These are phyloP conservation scores for Neoseiulus cucumeris DNA, from an alignment of 1,140 invertebrate species.

Conservation along the genomic window DNA sequence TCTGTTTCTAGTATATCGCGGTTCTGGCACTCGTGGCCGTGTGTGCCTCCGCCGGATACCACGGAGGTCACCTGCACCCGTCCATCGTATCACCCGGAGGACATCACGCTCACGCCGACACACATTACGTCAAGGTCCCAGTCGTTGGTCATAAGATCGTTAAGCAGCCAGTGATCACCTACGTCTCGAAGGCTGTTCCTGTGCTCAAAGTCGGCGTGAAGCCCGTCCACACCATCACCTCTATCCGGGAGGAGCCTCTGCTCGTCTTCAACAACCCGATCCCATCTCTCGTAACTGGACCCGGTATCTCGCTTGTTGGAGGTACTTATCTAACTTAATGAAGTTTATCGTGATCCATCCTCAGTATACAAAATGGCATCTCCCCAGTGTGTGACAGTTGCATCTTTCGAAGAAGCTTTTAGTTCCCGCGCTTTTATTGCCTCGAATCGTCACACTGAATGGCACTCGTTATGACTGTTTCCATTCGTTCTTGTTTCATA, in stretches of 20 bases:
- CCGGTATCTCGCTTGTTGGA: neutral
- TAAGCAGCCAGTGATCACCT: conserved; percentile 4
- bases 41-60: neutral
- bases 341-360: too few relatives aligned
- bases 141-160: neutral
- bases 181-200: neutral
- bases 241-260: neutral
- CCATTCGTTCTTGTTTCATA: too few relatives aligned
- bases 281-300: neutral
- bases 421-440: too few relatives aligned
- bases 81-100: conserved; percentile 5
- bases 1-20: too few relatives aligned
- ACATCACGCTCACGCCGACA: neutral
- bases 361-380: too few relatives aligned
- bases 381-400: too few relatives aligned
- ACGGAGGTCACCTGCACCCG: neutral
- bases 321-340: neutral
- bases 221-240: neutral
- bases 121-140: neutral
- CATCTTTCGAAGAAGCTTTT: too few relatives aligned
- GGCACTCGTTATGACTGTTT: too few relatives aligned
- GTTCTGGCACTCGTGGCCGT: neutral
- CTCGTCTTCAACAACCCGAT: conserved; percentile 7
- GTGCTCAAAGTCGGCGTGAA: conserved; percentile 1
- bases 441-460: too few relatives aligned